Evolutionary conservation across 2,797 vertebrate species (phyloP).

Genomic region (Acestrorhynchus altus): DNA sequence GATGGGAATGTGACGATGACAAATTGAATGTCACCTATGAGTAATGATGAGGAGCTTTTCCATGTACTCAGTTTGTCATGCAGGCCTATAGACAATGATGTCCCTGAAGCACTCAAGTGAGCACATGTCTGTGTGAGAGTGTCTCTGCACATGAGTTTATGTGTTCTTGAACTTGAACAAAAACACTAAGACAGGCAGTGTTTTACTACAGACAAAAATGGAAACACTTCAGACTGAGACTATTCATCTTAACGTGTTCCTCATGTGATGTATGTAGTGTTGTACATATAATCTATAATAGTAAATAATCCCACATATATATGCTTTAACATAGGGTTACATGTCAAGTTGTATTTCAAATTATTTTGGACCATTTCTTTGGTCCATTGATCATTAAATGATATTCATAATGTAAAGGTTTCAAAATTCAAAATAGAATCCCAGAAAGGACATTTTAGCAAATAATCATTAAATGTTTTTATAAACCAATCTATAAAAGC

Average conservation of each 20-base stretch:
- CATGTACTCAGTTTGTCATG: slow-evolving; percentile 55
- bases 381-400: too few relatives aligned
- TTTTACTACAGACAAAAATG: neutral
- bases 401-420: too few relatives aligned
- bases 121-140: neutral
- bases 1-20: slow-evolving; percentile 51
- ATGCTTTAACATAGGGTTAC: too few relatives aligned
- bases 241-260: neutral
- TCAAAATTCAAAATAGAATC: neutral
- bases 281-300: neutral
- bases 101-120: slow-evolving; percentile 62
- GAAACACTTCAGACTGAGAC: neutral
- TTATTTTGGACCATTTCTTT: too few relatives aligned
- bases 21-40: slow-evolving; percentile 57
- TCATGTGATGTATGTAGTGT: neutral
- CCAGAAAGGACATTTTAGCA: neutral
- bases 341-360: too few relatives aligned
- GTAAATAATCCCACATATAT: too few relatives aligned
- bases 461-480: neutral
- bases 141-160: neutral
- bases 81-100: slow-evolving; percentile 48
- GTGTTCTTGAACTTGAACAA: slow-evolving; percentile 14
- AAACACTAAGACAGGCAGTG: neutral
- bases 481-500: neutral
- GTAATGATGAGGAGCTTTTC: slow-evolving; percentile 57